Evolutionary conservation across 2,113 vertebrate species (phyloP).

Genomic region (Ictidomys tridecemlineatus): DNA sequence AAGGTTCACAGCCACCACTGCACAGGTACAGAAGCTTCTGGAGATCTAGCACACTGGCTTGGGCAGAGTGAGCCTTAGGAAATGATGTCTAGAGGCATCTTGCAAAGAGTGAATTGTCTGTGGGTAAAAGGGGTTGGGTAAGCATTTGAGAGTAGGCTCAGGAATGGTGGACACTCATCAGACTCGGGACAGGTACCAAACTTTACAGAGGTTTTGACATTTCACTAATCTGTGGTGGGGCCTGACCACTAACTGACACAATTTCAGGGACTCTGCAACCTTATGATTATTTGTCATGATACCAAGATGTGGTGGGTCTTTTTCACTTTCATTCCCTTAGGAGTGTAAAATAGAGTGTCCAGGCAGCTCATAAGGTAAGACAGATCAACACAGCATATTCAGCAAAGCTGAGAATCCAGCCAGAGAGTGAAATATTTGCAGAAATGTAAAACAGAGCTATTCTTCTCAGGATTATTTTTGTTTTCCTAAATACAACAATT

Average conservation of each 20-base stretch:
- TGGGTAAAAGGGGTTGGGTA: no score
- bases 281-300: not conserved
- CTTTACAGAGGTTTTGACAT: not conserved
- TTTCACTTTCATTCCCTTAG: not conserved
- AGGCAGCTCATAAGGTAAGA: not conserved
- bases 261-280: not conserved
- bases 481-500: not conserved
- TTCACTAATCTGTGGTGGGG: not conserved
- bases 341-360: not conserved
- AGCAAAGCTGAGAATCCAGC: not conserved
- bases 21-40: not conserved
- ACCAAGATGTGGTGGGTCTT: not conserved
- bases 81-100: accelerated
- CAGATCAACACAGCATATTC: not conserved
- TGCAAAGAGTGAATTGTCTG: not conserved
- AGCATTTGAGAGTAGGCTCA: not conserved
- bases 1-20: not conserved
- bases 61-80: no score
- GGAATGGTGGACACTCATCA: not conserved
- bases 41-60: no score
- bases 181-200: no score
- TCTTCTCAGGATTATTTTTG: not conserved
- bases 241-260: not conserved
- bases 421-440: not conserved
- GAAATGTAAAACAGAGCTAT: not conserved